phyloP scores from a whole-genome alignment of 2,888 invertebrate genomes.

The Phragmatobia fuliginosa region DNA sequence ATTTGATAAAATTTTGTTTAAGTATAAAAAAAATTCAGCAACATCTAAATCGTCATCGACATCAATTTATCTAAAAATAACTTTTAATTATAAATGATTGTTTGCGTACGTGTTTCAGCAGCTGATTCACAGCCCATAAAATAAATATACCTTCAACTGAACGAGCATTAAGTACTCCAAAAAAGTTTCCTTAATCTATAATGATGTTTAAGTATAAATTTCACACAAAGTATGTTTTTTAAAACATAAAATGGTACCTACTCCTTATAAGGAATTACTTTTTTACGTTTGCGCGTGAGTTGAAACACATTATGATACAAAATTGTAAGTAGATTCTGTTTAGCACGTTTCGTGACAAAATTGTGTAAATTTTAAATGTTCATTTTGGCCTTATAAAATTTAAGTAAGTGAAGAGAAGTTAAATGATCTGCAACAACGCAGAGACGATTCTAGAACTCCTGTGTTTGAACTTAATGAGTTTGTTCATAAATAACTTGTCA shows the following conservation, averaged over 20 bases:
- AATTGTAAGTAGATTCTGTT: slow-evolving; percentile 3
- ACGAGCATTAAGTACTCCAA: not conserved
- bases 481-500: slow-evolving; percentile 37
- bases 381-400: slow-evolving; percentile 36
- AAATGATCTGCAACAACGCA: slow-evolving; percentile 41
- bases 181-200: not conserved
- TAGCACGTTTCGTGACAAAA: slow-evolving; percentile 45
- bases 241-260: not conserved
- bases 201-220: not conserved
- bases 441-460: slow-evolving; percentile 29
- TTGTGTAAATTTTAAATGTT: slow-evolving; percentile 40
- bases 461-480: slow-evolving; percentile 47
- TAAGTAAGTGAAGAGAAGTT: slow-evolving; percentile 21
- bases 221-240: not conserved
- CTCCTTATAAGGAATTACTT: slow-evolving; percentile 24
- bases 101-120: not conserved
- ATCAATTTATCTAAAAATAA: too few species aligned
- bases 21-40: too few species aligned
- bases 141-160: not conserved
- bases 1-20: too few species aligned
- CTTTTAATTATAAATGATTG: not conserved
- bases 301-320: slow-evolving; percentile 3
- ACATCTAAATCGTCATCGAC: too few species aligned
- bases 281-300: slow-evolving; percentile 48
- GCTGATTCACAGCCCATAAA: not conserved